Conservation (phyloP, 37 sponge, comb jelly and placozoan genomes). For the Tethya wilhelma region DNA sequence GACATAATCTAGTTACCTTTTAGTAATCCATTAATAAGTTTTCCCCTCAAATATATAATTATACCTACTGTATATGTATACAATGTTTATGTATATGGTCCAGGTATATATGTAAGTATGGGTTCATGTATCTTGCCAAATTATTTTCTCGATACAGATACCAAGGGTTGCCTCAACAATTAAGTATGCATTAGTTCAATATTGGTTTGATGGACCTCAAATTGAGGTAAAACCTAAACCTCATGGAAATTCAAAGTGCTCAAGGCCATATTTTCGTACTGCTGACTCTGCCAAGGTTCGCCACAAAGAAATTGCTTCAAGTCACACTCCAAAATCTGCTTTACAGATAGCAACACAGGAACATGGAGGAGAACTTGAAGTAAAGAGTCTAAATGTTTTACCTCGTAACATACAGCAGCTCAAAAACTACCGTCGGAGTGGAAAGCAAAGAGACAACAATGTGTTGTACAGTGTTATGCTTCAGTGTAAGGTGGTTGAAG, state of each 20-base stretch:
- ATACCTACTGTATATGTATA: no score
- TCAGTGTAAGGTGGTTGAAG: slow-evolving; percentile 47
- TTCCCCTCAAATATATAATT: no score
- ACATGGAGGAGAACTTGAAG: slow-evolving; percentile 40
- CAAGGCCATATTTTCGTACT: slow-evolving; percentile 23
- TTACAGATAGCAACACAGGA: slow-evolving; percentile 30
- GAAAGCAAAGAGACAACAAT: background rate
- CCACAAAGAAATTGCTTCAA: slow-evolving; percentile 16
- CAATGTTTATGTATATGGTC: no score
- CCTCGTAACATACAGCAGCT: slow-evolving; percentile 4
- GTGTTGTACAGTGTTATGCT: slow-evolving; percentile 46
- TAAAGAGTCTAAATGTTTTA: background rate
- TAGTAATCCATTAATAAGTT: no score
- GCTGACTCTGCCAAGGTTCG: slow-evolving; percentile 26
- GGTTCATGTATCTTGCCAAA: no score
- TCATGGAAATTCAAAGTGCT: background rate
- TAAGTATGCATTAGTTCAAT: background rate
- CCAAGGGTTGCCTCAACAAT: no score
- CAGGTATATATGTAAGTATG: no score
- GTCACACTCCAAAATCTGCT: slow-evolving; percentile 12
- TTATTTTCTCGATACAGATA: no score
- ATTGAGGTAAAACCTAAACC: slow-evolving; percentile 6
- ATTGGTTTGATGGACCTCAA: slow-evolving; percentile 6
- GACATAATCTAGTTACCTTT: no score
- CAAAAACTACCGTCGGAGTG: slow-evolving; percentile 12